Evolutionary conservation across 2,888 invertebrate genomes (phyloP).

Genomic region (Melipona bicolor): DNA sequence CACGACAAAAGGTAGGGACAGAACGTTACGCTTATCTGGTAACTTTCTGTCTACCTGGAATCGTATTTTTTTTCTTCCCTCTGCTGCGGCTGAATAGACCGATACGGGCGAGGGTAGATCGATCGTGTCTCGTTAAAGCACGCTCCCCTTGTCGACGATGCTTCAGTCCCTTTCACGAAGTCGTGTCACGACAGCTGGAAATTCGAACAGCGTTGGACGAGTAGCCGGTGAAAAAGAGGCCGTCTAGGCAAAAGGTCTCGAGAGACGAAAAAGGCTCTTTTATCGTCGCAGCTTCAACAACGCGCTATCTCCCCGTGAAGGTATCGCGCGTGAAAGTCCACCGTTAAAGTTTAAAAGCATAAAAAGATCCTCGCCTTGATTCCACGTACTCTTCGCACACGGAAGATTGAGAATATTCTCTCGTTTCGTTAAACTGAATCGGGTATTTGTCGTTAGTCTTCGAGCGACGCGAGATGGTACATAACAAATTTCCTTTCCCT

Average conservation of each 20-base stretch:
- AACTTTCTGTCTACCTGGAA: conserved; percentile 3
- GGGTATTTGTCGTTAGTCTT: neutral
- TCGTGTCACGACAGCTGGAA: conserved; percentile 38
- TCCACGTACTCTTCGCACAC: neutral
- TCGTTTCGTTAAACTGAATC: neutral
- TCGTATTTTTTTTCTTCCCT: neutral
- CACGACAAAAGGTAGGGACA: neutral
- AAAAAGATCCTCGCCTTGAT: neutral
- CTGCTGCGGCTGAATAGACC: neutral
- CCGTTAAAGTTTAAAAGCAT: neutral
- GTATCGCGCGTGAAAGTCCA: neutral
- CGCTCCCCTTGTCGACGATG: conserved; percentile 24
- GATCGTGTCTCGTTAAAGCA: conserved; percentile 34
- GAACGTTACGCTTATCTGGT: neutral
- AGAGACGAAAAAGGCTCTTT: neutral
- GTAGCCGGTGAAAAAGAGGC: conserved; percentile 28
- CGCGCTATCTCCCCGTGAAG: neutral
- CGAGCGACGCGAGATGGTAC: neutral
- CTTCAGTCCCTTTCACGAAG: conserved; percentile 22
- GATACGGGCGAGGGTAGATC: conserved; percentile 12
- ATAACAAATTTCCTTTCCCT: neutral
- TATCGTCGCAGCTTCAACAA: conserved; percentile 21
- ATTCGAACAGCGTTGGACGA: conserved; percentile 41
- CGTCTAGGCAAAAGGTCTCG: conserved; percentile 9
- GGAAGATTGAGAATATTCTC: no score